Evolutionary conservation across 2,113 vertebrate genomes (phyloP), one percentile per base, ranked within the genome.

Genomic region (Australoheros scitulus): DNA sequence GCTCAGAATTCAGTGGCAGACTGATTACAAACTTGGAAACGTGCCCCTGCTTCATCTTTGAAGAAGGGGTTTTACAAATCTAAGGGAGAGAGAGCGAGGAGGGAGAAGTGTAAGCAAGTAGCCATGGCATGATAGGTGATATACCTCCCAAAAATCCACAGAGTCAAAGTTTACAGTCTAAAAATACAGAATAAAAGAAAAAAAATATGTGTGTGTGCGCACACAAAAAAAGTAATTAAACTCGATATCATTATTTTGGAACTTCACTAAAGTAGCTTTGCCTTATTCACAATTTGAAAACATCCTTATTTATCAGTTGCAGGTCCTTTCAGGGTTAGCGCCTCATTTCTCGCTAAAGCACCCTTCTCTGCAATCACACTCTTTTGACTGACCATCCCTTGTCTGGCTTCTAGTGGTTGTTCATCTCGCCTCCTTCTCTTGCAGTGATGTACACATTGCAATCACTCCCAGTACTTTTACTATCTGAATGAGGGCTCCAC

Each of bases 1-100:
- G 76, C 82, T 87, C 74, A 82, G 81, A 83, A 87, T 85, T 90
- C 80, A 77, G 83, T 85, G 56, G 41, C 75, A 88, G 84, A 84
- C 90, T 87, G 47, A 85, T 92, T 87, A 89, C 79, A 79, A 86
- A 89, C 57, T 89, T 87, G 83, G 74, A 83, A 75, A 65, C 34
- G 22, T 72, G 83, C 80, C 79, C 64, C 61, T 13, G 47, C 72
- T 76, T 77, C 47, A 7, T 90, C 84, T 90, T 88, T 84, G 86
- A 88, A 87, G 77, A 80, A 61, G 75, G 38, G 22, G 47, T 47
- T 86, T 81, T 61, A 77, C 32, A 88, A 81, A 84, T 77, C 29
- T 43, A 17, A 74, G 34, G 55, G 17, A 41, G 47, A 61, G 34
- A 7, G 68, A 58, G 65, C 11, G 26, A 77, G 56, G 61, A 68